Evolutionary conservation across 2,113 vertebrate species (phyloP).

Genomic region (Gasterosteus nipponicus): DNA sequence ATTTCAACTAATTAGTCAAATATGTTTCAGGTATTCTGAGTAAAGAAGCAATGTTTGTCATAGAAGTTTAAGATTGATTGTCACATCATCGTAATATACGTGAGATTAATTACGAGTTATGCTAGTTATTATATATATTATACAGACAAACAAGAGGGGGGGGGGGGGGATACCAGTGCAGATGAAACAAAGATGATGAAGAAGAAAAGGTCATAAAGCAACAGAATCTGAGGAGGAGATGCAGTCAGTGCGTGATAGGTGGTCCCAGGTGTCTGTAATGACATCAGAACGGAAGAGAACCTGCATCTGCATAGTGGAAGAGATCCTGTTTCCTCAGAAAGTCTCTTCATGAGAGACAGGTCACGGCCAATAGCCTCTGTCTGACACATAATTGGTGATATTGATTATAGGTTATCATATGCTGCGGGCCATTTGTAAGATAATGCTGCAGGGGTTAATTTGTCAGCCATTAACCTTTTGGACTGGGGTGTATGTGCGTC

Average conservation of each 20-base stretch:
- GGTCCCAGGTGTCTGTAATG: constrained; percentile 83
- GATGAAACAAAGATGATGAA: constrained; percentile 11
- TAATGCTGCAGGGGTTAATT: constrained; percentile 85
- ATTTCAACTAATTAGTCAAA: not conserved
- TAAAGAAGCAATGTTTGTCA: not conserved
- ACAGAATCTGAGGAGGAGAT: constrained; percentile 37
- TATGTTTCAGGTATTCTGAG: constrained; percentile 1
- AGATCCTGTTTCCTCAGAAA: constrained; percentile 83
- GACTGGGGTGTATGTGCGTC: constrained; percentile 70
- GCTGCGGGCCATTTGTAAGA: constrained; percentile 84
- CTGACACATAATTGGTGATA: constrained; percentile 86
- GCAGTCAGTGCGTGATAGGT: constrained; percentile 63
- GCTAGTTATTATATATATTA: no score
- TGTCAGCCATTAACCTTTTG: constrained; percentile 85
- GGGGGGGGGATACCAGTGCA: not conserved
- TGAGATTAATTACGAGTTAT: not conserved
- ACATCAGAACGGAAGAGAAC: constrained; percentile 78
- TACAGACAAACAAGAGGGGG: not conserved
- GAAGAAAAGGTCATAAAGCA: constrained; percentile 24
- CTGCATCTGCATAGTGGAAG: constrained; percentile 73
- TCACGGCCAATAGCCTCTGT: constrained; percentile 80
- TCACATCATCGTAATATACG: not conserved
- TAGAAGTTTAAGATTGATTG: not conserved
- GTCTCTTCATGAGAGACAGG: constrained; percentile 80
- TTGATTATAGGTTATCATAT: constrained; percentile 89